phyloP scores from a whole-genome alignment of 2,113 vertebrate species.

The Mellivora capensis region DNA sequence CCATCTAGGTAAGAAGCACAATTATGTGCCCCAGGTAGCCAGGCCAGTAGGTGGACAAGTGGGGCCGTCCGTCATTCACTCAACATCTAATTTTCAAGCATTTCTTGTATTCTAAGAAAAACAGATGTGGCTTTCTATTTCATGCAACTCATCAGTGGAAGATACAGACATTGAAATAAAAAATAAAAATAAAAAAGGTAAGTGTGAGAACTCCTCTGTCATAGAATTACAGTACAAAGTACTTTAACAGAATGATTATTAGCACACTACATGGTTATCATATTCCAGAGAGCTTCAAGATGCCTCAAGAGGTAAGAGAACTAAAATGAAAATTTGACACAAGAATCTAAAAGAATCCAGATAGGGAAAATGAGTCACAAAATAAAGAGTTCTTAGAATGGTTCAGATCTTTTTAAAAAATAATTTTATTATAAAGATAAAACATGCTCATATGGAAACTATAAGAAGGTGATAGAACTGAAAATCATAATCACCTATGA shows the following conservation, averaged over 20 bases:
- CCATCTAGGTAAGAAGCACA: neutral
- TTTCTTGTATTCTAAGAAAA: neutral
- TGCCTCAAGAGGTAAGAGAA: neutral
- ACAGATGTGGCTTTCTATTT: neutral
- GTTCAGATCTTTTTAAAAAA: neutral
- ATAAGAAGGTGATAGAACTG: conserved; percentile 53
- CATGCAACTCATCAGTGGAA: neutral
- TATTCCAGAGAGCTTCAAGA: neutral
- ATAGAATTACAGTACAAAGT: neutral
- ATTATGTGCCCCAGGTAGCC: neutral
- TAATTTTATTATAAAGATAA: conserved; percentile 38
- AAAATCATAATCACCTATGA: conserved; percentile 67
- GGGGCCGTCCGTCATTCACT: neutral
- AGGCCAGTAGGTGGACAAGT: neutral
- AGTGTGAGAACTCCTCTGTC: neutral
- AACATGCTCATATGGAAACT: conserved; percentile 49
- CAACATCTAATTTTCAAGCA: neutral
- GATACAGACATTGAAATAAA: neutral
- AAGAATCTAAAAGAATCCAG: conserved; percentile 16
- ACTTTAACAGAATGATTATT: conserved; percentile 3
- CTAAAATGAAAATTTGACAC: conserved; percentile 37
- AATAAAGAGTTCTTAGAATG: neutral
- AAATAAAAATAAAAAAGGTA: neutral
- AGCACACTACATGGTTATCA: neutral
- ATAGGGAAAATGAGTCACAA: neutral